phyloP scores from a whole-genome alignment of 2,888 invertebrate genomes.

The Eudiplozoon nipponicum region DNA sequence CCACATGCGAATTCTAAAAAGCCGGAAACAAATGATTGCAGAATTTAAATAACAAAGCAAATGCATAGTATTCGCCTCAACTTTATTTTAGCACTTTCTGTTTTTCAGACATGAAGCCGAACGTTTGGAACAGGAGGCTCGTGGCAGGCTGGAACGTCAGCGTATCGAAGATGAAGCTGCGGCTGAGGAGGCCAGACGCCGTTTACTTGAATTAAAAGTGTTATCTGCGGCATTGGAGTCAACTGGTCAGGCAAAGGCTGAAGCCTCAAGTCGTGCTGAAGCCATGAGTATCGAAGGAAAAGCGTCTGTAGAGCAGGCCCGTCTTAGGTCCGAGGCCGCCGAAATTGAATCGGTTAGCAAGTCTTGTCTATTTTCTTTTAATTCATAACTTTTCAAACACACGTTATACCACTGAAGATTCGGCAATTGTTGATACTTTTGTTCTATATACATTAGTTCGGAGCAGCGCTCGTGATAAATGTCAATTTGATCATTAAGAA shows the following conservation, averaged over 20 bases:
- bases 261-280: constrained; percentile 30
- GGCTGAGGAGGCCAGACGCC: constrained; percentile 21
- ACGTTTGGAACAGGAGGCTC: constrained; percentile 21
- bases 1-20: too few species aligned
- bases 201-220: constrained; percentile 21
- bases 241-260: constrained; percentile 31
- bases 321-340: constrained; percentile 28
- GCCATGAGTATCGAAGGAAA: constrained; percentile 30
- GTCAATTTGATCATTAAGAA: too few species aligned
- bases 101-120: constrained; percentile 20
- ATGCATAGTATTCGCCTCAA: too few species aligned
- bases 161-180: constrained; percentile 21
- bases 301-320: constrained; percentile 30
- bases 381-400: too few species aligned
- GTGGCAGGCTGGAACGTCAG: constrained; percentile 22
- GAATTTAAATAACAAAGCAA: too few species aligned
- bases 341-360: constrained; percentile 28
- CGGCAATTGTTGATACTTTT: too few species aligned
- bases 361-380: not conserved
- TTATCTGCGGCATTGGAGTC: constrained; percentile 30
- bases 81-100: too few species aligned
- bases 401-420: too few species aligned
- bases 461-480: too few species aligned
- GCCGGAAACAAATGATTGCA: too few species aligned
- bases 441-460: too few species aligned